These are phyloP conservation scores for Amblyornis subalaris DNA, from an alignment of 2,113 vertebrate species.

Conservation along the genomic window DNA sequence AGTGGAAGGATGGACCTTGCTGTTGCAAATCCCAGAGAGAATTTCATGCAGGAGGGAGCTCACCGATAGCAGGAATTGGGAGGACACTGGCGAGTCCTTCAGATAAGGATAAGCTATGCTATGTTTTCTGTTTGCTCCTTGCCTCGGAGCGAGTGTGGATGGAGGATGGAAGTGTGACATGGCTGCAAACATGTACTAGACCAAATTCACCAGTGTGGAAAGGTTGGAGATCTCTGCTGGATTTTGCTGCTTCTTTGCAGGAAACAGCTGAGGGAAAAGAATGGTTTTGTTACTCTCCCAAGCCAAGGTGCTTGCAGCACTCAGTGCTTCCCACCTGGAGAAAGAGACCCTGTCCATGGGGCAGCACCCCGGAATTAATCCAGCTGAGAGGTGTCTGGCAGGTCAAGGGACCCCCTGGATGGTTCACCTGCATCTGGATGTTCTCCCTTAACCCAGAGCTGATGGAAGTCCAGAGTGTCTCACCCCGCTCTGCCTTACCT, in stretches of 20 bases:
- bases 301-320: accelerated
- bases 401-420: background rate
- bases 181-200: accelerated
- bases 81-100: background rate
- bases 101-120: background rate
- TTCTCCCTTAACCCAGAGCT: background rate
- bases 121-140: background rate
- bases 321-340: background rate
- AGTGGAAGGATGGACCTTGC: background rate
- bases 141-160: accelerated
- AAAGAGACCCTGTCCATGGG: background rate
- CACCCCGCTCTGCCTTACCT: background rate
- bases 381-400: background rate
- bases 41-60: background rate
- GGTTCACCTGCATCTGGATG: accelerated
- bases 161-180: background rate
- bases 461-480: background rate
- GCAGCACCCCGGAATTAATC: background rate
- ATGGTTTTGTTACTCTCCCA: background rate
- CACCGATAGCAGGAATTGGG: background rate
- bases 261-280: background rate
- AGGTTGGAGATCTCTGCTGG: background rate
- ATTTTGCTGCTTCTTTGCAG: background rate
- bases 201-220: accelerated
- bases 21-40: background rate